A percentile compares a stretch with the other conserved stretches of the same genome.
phyloP scores from a whole-genome alignment of 2,113 vertebrate genomes.

The Pelodiscus sinensis region DNA sequence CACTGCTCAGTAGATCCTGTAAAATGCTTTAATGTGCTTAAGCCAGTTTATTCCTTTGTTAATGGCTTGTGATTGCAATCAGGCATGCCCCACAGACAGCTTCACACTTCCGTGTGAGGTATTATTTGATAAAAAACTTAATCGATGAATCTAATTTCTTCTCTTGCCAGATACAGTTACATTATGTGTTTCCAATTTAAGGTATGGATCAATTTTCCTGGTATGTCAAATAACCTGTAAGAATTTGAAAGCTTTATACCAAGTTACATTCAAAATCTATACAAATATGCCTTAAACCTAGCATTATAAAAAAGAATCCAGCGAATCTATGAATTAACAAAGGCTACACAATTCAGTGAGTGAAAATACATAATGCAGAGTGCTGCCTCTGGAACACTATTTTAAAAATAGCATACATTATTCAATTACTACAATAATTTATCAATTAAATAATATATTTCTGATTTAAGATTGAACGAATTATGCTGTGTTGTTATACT shows the following conservation, averaged over 20 bases:
- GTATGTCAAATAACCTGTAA: slow-evolving; percentile 40
- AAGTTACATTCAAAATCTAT: not conserved
- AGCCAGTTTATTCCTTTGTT: slow-evolving; percentile 55
- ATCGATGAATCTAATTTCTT: slow-evolving; percentile 62
- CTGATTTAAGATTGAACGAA: not conserved
- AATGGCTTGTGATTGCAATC: slow-evolving; percentile 40
- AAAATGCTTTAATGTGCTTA: slow-evolving; percentile 60
- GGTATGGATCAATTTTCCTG: slow-evolving; percentile 23
- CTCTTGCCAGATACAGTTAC: slow-evolving; percentile 38
- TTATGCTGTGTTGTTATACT: not conserved
- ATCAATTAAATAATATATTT: not conserved
- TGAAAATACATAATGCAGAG: not conserved
- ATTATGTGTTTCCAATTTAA: slow-evolving; percentile 47
- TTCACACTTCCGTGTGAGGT: slow-evolving; percentile 37
- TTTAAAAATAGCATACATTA: not conserved
- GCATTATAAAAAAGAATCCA: slow-evolving; percentile 10
- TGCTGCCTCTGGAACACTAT: not conserved
- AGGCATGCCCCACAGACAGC: slow-evolving; percentile 11
- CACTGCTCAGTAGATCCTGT: slow-evolving; percentile 32
- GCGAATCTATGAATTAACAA: not conserved
- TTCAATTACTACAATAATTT: not conserved
- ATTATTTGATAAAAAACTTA: slow-evolving; percentile 59
- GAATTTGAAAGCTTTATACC: not conserved
- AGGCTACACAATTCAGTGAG: slow-evolving; percentile 2
- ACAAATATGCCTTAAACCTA: not conserved